Percentiles rank a stretch among this genome's conserved stretches.
Conservation (phyloP, 2,797 vertebrate genomes). For the Podarcis lilfordi region DNA sequence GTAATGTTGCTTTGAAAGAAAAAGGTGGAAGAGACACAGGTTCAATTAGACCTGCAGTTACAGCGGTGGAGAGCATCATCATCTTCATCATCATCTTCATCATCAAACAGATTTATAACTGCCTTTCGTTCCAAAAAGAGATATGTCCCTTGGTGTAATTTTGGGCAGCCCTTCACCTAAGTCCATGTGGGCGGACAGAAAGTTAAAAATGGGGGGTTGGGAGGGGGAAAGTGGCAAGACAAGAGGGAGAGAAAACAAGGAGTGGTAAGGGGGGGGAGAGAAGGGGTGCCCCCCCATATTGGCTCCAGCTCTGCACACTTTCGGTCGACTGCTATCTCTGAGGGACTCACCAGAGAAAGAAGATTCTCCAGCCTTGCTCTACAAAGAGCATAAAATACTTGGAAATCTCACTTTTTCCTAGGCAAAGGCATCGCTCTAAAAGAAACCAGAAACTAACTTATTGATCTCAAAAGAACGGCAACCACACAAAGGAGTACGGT, state of each 20-base stretch:
- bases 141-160: no score
- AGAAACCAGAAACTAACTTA: background rate
- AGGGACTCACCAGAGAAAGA: no score
- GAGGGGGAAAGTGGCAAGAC: background rate
- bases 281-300: background rate
- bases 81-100: no score
- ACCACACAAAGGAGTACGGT: background rate
- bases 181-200: no score
- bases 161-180: no score
- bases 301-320: no score
- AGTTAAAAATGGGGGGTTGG: no score
- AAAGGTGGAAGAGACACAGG: conserved; percentile 17
- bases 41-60: conserved; percentile 45
- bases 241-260: background rate
- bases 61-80: background rate
- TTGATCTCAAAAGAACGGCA: background rate
- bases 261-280: background rate
- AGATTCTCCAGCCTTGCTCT: conserved; percentile 6
- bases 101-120: no score
- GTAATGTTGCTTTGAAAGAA: background rate
- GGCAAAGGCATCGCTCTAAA: conserved; percentile 23
- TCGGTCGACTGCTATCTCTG: background rate
- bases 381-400: conserved; percentile 44
- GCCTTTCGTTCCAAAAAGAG: no score
- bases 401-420: conserved; percentile 48